A percentile compares a stretch with the other conserved stretches of the same genome.
Conservation (phyloP, 2,113 vertebrate genomes). For the Ginglymostoma cirratum region DNA sequence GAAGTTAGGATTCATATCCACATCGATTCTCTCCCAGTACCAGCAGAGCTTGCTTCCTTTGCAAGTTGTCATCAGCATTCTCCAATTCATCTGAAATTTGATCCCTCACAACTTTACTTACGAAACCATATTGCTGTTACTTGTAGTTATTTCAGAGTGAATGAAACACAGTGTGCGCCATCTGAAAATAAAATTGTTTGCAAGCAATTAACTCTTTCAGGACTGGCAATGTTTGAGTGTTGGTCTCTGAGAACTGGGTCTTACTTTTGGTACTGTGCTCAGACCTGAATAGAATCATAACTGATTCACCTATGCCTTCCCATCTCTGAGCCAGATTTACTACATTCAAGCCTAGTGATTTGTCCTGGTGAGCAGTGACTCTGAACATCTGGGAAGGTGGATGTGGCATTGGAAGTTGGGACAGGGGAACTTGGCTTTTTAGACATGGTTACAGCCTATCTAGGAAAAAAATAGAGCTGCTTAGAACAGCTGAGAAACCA, state of each 20-base stretch:
- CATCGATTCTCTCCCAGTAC: conserved; percentile 30
- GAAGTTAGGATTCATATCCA: conserved; percentile 68
- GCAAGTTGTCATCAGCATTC: conserved; percentile 47
- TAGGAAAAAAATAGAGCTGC: not conserved
- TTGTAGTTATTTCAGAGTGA: not conserved
- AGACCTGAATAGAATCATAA: not conserved
- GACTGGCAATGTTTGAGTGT: not conserved
- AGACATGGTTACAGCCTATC: not conserved
- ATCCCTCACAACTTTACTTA: conserved; percentile 39
- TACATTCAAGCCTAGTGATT: not conserved
- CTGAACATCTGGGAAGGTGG: not conserved
- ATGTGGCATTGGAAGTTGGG: too few species aligned
- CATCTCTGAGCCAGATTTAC: not conserved
- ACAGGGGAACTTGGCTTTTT: not conserved
- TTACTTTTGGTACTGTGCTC: not conserved
- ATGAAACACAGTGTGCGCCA: not conserved
- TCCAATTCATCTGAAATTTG: conserved; percentile 36
- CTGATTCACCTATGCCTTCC: not conserved
- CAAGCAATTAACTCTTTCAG: not conserved
- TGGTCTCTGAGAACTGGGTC: not conserved
- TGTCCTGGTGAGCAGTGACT: not conserved
- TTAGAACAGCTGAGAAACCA: not conserved
- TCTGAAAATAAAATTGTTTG: not conserved
- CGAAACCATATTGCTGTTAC: not conserved
- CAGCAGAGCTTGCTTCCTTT: conserved; percentile 39